Evolutionary conservation across 2,888 invertebrate species (phyloP).

Genomic region (Mycogona germanica): DNA sequence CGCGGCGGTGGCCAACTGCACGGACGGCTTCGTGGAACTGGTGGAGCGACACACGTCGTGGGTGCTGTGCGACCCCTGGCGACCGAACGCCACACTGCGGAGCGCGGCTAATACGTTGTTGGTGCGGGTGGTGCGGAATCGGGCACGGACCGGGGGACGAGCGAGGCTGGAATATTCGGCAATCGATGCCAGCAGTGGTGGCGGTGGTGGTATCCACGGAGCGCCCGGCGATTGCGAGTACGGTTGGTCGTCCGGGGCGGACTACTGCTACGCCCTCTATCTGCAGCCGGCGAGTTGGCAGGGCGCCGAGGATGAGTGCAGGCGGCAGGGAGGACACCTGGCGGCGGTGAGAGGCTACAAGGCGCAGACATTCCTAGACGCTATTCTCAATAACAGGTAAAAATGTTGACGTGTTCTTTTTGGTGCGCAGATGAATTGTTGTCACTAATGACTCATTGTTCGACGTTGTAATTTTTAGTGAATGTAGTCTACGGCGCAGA

Average conservation of each 20-base stretch:
- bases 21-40: background rate
- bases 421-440: too few relatives aligned
- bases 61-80: background rate
- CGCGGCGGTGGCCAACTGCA: background rate
- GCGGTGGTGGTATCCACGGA: too few relatives aligned
- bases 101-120: background rate
- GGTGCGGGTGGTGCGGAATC: background rate
- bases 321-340: constrained; percentile 50
- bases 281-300: constrained; percentile 49
- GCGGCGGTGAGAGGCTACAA: constrained; percentile 50
- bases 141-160: constrained; percentile 4
- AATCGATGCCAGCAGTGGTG: too few relatives aligned
- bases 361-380: constrained; percentile 50
- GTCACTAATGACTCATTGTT: too few relatives aligned
- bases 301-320: constrained; percentile 55
- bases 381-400: constrained; percentile 50
- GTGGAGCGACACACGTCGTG: background rate
- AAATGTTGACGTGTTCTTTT: too few relatives aligned
- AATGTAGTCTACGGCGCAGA: too few relatives aligned
- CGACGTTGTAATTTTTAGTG: too few relatives aligned
- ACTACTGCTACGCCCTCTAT: constrained; percentile 51
- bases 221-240: constrained; percentile 43
- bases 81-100: background rate
- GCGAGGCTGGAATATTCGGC: too few relatives aligned
- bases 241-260: constrained; percentile 53